Evolutionary conservation across 2,888 invertebrate species (phyloP).

Genomic region (Julus scandinavius): DNA sequence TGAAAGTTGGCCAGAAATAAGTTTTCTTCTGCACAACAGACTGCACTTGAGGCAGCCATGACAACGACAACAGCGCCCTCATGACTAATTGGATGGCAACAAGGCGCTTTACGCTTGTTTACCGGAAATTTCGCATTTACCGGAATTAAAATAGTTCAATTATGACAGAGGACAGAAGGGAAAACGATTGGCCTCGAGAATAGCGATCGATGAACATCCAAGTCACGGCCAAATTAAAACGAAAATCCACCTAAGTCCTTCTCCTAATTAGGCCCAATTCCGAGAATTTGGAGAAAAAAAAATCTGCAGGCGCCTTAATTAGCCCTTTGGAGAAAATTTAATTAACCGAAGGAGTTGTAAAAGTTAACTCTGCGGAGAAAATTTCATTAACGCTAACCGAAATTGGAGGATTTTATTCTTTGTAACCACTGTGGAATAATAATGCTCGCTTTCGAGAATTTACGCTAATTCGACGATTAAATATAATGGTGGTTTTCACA

Average conservation of each 20-base stretch:
- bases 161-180: not conserved
- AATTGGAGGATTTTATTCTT: not conserved
- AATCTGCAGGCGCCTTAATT: not conserved
- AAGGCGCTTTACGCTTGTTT: not conserved
- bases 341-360: slow-evolving; percentile 33
- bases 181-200: not conserved
- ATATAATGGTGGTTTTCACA: too few species aligned
- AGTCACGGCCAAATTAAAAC: not conserved
- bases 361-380: slow-evolving; percentile 16
- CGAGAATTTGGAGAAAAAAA: not conserved
- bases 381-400: slow-evolving; percentile 6
- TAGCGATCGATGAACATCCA: not conserved
- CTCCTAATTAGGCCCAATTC: slow-evolving; percentile 20
- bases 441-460: too few species aligned
- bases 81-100: not conserved
- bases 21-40: not conserved
- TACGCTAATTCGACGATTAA: too few species aligned
- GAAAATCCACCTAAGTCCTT: not conserved
- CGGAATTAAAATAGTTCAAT: slow-evolving; percentile 26
- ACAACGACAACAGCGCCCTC: slow-evolving; percentile 4
- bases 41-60: not conserved
- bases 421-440: not conserved
- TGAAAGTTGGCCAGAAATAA: not conserved
- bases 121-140: not conserved
- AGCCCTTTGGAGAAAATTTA: slow-evolving; percentile 18